Evolutionary conservation across 2,888 invertebrate genomes (phyloP).

Genomic region (Hecatera dysodea): DNA sequence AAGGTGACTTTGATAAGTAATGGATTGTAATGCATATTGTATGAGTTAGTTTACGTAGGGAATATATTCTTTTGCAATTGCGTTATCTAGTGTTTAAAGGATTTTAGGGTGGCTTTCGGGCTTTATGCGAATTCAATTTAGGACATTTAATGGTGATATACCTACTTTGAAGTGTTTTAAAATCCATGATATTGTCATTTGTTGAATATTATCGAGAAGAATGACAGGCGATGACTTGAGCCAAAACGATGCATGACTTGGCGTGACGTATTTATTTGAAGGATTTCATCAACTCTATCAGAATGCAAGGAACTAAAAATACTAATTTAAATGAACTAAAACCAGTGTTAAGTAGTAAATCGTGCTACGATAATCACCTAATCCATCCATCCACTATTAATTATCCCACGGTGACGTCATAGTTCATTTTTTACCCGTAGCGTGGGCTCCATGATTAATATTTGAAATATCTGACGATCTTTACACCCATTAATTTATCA

Average conservation of each 20-base stretch:
- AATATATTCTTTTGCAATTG: slow-evolving; percentile 10
- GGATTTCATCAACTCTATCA: background rate
- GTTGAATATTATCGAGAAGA: background rate
- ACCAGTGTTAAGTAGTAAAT: slow-evolving; percentile 31
- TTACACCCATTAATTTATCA: slow-evolving; percentile 68
- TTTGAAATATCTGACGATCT: slow-evolving; percentile 67
- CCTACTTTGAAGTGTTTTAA: background rate
- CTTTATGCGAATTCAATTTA: slow-evolving; percentile 14
- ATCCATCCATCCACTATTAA: slow-evolving; percentile 52
- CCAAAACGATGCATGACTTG: background rate
- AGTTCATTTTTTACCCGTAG: slow-evolving; percentile 65
- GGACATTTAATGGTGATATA: slow-evolving; percentile 2
- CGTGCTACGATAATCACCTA: slow-evolving; percentile 23
- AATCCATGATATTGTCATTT: background rate
- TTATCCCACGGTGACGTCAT: slow-evolving; percentile 55
- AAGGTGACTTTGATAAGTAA: slow-evolving; percentile 29
- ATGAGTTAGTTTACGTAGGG: slow-evolving; percentile 18
- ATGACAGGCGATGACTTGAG: background rate
- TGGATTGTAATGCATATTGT: slow-evolving; percentile 25
- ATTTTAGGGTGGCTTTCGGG: background rate
- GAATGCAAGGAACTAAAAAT: background rate
- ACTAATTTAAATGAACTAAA: slow-evolving; percentile 9
- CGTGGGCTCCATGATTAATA: slow-evolving; percentile 66
- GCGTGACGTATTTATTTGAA: slow-evolving; percentile 4
- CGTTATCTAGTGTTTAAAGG: slow-evolving; percentile 14